A percentile compares a stretch with the other conserved stretches of the same genome.
These are phyloP conservation scores for Onychostruthus taczanowskii DNA, from an alignment of 2,113 vertebrate genomes.

Conservation along the genomic window DNA sequence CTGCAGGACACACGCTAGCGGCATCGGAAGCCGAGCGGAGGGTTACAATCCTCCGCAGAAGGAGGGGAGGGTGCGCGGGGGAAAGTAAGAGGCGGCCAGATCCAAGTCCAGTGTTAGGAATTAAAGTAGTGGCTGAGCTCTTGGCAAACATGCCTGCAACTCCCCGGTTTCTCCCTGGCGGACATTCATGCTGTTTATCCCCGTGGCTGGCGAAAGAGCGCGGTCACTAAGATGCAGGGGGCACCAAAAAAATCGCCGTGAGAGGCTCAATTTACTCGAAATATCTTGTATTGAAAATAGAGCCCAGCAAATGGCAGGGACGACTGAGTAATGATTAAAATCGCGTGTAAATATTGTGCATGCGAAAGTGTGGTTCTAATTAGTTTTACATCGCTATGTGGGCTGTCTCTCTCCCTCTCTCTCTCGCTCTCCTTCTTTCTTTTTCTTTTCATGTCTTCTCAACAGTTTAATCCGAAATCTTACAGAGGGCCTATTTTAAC, in stretches of 20 bases:
- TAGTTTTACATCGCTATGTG: conserved; percentile 63
- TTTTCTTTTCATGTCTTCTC: conserved; percentile 41
- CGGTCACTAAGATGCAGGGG: background rate
- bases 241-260: background rate
- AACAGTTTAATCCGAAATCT: conserved; percentile 35
- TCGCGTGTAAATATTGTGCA: conserved; percentile 69
- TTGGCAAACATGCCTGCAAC: background rate
- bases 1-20: background rate
- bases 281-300: conserved; percentile 11
- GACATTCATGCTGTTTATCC: background rate
- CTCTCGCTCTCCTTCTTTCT: background rate
- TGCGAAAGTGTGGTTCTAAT: conserved; percentile 73
- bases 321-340: conserved; percentile 63
- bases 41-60: conserved; percentile 24
- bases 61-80: background rate
- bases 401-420: background rate
- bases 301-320: conserved; percentile 5
- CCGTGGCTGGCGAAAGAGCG: background rate
- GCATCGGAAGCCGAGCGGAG: conserved; percentile 5
- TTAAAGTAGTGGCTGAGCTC: conserved; percentile 39
- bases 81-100: conserved; percentile 30
- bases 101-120: conserved; percentile 79
- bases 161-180: background rate
- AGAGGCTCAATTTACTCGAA: conserved; percentile 23
- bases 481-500: conserved; percentile 9